Conservation (phyloP, 2,888 invertebrate species). For the Hydropsyche betteni region DNA sequence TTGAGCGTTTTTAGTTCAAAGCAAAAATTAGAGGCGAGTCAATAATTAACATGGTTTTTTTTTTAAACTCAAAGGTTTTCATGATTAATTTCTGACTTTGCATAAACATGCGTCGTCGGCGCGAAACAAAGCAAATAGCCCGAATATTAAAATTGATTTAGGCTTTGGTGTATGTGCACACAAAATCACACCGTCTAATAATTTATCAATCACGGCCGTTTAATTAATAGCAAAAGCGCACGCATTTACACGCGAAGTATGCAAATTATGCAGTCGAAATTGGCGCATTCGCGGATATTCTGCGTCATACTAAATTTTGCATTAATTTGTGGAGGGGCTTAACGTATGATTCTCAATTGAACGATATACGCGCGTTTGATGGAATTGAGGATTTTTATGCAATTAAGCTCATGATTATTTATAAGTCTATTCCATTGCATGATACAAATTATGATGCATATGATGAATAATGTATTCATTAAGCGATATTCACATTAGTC, state of each 20-base stretch:
- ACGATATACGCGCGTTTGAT: neutral
- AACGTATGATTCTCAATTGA: neutral
- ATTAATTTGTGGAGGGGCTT: conserved; percentile 19
- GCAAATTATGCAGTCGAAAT: conserved; percentile 37
- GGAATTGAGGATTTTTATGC: neutral
- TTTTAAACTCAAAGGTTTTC: neutral
- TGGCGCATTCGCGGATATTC: conserved; percentile 37
- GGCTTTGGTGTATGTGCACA: neutral
- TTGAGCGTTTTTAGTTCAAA: neutral
- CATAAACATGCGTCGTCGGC: neutral
- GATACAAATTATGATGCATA: too few species aligned
- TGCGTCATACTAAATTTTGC: conserved; percentile 11
- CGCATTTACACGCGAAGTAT: conserved; percentile 36
- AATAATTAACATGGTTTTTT: neutral
- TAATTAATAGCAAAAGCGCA: conserved; percentile 38
- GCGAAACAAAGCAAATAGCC: neutral
- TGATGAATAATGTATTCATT: too few species aligned
- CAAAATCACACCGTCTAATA: conserved; percentile 17
- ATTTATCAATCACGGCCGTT: conserved; percentile 34
- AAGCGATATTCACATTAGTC: too few species aligned
- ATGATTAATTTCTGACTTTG: neutral
- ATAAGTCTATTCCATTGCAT: too few species aligned
- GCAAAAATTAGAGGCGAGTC: neutral
- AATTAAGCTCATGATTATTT: too few species aligned
- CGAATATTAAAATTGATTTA: conserved; percentile 20